Conservation (phyloP, 2,113 vertebrate genomes). For the Onychostoma macrolepis region DNA sequence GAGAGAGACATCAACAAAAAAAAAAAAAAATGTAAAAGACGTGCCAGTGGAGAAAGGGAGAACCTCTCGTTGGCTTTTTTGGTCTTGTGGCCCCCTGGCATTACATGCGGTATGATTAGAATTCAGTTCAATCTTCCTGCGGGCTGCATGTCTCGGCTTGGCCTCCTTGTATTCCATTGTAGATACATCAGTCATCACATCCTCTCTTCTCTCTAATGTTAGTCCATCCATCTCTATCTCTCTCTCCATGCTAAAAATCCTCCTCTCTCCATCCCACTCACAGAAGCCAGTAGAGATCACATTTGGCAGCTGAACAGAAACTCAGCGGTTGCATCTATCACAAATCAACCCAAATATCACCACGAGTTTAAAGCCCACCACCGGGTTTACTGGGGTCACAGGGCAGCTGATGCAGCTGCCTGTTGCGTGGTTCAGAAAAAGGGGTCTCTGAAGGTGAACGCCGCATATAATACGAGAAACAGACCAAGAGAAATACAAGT, state of each 20-base stretch:
- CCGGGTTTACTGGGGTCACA: slow-evolving; percentile 15
- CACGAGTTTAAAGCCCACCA: slow-evolving; percentile 22
- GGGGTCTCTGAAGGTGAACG: not conserved
- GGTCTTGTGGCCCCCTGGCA: slow-evolving; percentile 58
- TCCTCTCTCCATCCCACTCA: slow-evolving; percentile 46
- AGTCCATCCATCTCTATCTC: not conserved
- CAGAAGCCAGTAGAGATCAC: slow-evolving; percentile 38
- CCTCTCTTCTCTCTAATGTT: not conserved
- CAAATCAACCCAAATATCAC: slow-evolving; percentile 42
- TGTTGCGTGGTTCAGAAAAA: not conserved
- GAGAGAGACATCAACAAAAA: slow-evolving; percentile 26
- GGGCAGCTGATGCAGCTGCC: not conserved
- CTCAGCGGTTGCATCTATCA: slow-evolving; percentile 23
- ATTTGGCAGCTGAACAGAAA: slow-evolving; percentile 49
- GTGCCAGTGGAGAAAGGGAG: slow-evolving; percentile 40
- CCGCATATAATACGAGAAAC: not conserved
- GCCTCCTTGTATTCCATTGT: slow-evolving; percentile 33
- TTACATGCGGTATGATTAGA: slow-evolving; percentile 67
- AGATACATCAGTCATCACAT: slow-evolving; percentile 13
- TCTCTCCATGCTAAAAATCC: not conserved
- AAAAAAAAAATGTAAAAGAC: slow-evolving; percentile 16
- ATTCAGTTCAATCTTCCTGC: slow-evolving; percentile 63
- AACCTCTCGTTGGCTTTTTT: slow-evolving; percentile 51
- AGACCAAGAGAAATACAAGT: not conserved
- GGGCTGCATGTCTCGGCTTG: slow-evolving; percentile 33